phyloP scores from a whole-genome alignment of 2,113 vertebrate species.

The Nothobranchius furzeri region DNA sequence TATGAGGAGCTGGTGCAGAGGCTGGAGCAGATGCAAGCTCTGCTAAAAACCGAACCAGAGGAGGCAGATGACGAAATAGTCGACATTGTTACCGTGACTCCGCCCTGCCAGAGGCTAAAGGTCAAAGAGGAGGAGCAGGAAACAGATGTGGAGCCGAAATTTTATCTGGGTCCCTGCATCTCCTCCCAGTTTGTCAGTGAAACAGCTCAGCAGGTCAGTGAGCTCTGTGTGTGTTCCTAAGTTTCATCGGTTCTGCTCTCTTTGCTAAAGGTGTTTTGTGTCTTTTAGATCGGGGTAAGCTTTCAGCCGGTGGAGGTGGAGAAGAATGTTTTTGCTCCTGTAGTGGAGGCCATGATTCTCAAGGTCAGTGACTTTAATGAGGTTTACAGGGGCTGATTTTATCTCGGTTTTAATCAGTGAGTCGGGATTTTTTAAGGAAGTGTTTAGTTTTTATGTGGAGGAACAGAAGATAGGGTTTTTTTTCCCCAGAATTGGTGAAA shows the following conservation, averaged over 20 bases:
- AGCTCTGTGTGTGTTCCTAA: background rate
- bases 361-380: conserved; percentile 81
- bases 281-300: conserved; percentile 88
- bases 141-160: conserved; percentile 85
- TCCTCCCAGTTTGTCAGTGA: conserved; percentile 89
- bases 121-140: conserved; percentile 94
- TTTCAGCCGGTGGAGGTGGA: conserved; percentile 91
- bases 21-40: conserved; percentile 90
- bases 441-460: background rate
- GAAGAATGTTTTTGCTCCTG: conserved; percentile 88
- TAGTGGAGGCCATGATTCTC: conserved; percentile 94
- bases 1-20: conserved; percentile 86
- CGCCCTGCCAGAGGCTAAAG: conserved; percentile 82
- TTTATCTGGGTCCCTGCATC: conserved; percentile 85
- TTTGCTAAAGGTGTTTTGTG: background rate
- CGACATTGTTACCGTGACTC: conserved; percentile 84
- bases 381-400: background rate
- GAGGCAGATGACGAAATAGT: conserved; percentile 85
- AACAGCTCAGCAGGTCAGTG: conserved; percentile 88
- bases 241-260: too few relatives aligned
- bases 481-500: background rate
- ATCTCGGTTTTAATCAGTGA: background rate
- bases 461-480: too few relatives aligned
- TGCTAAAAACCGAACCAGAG: conserved; percentile 91
- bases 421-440: too few relatives aligned